Evolutionary conservation across 1,140 invertebrate genomes (phyloP), one percentile per base, ranked within the genome.

Genomic region (Chrysomallon squamiferum): DNA sequence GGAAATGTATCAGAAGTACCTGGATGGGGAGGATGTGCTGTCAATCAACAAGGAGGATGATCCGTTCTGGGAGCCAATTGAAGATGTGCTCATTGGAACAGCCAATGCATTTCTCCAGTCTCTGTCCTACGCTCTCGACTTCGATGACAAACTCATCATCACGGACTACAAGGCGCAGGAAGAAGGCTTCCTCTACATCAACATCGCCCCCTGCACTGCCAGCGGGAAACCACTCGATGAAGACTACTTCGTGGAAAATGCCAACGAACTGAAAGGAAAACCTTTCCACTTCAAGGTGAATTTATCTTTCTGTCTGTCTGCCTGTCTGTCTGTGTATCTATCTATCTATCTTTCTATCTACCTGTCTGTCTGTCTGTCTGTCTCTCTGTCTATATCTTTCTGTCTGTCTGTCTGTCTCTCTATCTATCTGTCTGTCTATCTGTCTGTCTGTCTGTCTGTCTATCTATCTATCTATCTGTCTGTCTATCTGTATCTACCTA

Each of bases 31-130:
- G 65, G 73, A 81, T 69, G 59, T 82, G 15, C 57, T 65, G 7
- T 73, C 74, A 22, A 76, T 85, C n/a, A 66, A 77, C 7, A 76
- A 78, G 45, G 83, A 86, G 65, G 68, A 85, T 11, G 85, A 86
- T 68, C 85, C 85, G 30, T 86, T 86, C 69, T 86, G 85, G 85
- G 85, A 86, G 65, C 83, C 85, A 0, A 71, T 78, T 11, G 85
- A 86, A 62, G 85, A 86, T 65, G 76, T 84, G 4, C 68, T 85
- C 22, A 80, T 86, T 43, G 84, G 84, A 32, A 84, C 82, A 20
- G 79, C 82, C 25, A 85, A 80, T 68, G 77, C 85, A 1, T 86
- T 85, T 68, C 75, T 86, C 1, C 70, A 86, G 75, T 84, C 80
- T 5, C 73, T 86, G 47, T 75, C 75, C 1, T 85, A 84, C 63